Evolutionary conservation across 2,888 invertebrate species (phyloP).

Genomic region (Auanema sp.): DNA sequence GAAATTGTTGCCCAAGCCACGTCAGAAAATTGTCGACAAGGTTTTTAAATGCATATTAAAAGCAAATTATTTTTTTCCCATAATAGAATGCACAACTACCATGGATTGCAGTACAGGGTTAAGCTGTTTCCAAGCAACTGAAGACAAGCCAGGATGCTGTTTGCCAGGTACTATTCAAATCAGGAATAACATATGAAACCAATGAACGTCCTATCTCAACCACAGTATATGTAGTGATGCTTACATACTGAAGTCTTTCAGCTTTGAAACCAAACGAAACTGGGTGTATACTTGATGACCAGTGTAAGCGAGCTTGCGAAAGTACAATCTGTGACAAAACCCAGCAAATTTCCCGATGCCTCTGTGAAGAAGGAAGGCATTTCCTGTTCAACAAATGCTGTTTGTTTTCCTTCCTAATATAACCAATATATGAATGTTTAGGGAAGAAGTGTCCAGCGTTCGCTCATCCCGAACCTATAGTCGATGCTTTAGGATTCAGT

Average conservation of each 20-base stretch:
- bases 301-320: constrained; percentile 58
- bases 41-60: neutral
- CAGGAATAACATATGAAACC: too few species aligned
- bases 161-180: constrained; percentile 32
- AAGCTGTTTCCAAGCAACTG: constrained; percentile 52
- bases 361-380: constrained; percentile 55
- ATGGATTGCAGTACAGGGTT: constrained; percentile 50
- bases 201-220: too few species aligned
- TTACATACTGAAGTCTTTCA: too few species aligned
- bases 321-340: constrained; percentile 54
- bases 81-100: constrained; percentile 50
- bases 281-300: constrained; percentile 58
- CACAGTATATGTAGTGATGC: too few species aligned
- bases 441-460: constrained; percentile 56
- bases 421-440: constrained; percentile 22
- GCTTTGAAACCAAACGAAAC: constrained; percentile 60
- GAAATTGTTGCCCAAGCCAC: constrained; percentile 14
- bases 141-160: constrained; percentile 47
- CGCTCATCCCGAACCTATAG: constrained; percentile 45
- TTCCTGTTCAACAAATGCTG: constrained; percentile 62
- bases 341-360: constrained; percentile 45
- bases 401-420: constrained; percentile 32
- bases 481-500: constrained; percentile 47
- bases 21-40: neutral
- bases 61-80: neutral